Percentiles rank a stretch among this genome's conserved stretches.
Evolutionary conservation across 1,140 invertebrate species (phyloP).

Genomic region (Aphidius ervi): DNA sequence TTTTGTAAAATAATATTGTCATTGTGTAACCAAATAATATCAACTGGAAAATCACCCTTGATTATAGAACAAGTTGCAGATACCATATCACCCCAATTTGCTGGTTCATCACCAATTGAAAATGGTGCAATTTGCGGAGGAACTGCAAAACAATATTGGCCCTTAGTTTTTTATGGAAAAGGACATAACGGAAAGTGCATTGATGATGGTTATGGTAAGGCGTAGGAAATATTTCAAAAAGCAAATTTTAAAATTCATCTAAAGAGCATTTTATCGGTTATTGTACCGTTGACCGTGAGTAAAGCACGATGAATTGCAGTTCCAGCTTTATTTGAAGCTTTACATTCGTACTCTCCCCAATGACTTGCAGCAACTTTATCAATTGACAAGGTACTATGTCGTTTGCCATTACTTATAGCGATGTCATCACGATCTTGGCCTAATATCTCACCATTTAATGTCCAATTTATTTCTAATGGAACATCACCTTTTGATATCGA

Average conservation of each 20-base stretch:
- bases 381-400: constrained; percentile 53
- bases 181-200: background rate
- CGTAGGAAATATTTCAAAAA: too few species aligned
- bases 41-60: constrained; percentile 72
- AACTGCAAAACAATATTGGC: constrained; percentile 50
- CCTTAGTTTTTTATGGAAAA: background rate
- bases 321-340: constrained; percentile 68
- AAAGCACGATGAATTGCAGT: constrained; percentile 58
- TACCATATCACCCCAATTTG: constrained; percentile 75
- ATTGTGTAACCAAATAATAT: constrained; percentile 75
- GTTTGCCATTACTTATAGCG: constrained; percentile 49
- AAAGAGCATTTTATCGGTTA: background rate
- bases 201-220: too few species aligned
- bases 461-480: constrained; percentile 55
- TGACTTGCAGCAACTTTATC: constrained; percentile 61
- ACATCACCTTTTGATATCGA: constrained; percentile 58
- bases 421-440: constrained; percentile 29
- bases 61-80: constrained; percentile 72
- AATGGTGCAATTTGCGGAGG: constrained; percentile 74
- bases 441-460: constrained; percentile 35
- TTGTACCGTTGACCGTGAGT: constrained; percentile 64
- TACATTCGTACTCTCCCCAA: constrained; percentile 62
- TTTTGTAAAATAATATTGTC: constrained; percentile 58
- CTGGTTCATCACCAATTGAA: constrained; percentile 70
- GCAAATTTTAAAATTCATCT: too few species aligned